Conservation (phyloP, 2,888 invertebrate species). For the Chrysodeixis includens region DNA sequence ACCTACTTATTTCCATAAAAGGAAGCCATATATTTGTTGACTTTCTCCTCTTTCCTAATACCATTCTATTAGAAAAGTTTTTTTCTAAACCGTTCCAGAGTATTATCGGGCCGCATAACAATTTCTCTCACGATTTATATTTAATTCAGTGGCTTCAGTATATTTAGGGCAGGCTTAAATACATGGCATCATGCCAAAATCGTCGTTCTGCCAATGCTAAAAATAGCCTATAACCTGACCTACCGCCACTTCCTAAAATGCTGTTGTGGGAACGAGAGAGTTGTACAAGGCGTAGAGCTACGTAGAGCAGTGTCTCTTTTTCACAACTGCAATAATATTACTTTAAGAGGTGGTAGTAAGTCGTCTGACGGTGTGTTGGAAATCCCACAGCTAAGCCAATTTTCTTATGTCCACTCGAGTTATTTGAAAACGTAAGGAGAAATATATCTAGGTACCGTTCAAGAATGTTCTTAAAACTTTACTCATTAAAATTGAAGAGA, state of each 20-base stretch:
- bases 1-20: not conserved
- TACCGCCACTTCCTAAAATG: too few species aligned
- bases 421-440: not conserved
- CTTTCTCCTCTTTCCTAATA: not conserved
- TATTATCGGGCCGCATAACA: not conserved
- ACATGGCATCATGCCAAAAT: constrained; percentile 48
- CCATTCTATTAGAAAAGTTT: not conserved
- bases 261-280: too few species aligned
- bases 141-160: constrained; percentile 29
- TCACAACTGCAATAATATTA: too few species aligned
- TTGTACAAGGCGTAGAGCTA: too few species aligned
- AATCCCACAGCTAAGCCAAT: constrained; percentile 15
- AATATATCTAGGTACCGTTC: not conserved
- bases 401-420: not conserved
- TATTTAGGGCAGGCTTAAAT: constrained; percentile 41
- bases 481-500: not conserved
- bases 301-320: too few species aligned
- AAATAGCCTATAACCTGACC: constrained; percentile 45
- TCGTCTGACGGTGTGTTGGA: constrained; percentile 18
- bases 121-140: constrained; percentile 25
- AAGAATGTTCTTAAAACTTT: not conserved
- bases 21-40: not conserved
- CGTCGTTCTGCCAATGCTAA: constrained; percentile 33
- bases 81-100: not conserved
- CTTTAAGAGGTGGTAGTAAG: too few species aligned